Conservation (phyloP, 2,888 invertebrate genomes). For the Scaptodrosophila latifasciaeformis region DNA sequence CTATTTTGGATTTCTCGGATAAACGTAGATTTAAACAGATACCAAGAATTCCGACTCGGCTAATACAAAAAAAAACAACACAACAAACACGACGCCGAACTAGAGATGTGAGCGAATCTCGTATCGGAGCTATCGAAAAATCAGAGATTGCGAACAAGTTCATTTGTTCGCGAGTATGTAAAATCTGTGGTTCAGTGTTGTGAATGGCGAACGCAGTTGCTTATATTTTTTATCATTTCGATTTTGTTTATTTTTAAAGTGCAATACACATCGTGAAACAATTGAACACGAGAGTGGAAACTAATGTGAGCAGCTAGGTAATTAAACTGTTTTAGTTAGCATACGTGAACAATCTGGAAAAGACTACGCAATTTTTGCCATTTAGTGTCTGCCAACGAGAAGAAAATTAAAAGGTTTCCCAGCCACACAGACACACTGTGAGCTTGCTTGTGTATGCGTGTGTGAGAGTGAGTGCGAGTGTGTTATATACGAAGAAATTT, state of each 20-base stretch:
- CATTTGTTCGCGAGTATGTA: conserved; percentile 2
- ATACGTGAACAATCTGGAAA: no score
- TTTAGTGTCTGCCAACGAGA: no score
- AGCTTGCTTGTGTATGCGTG: conserved; percentile 1
- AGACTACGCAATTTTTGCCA: conserved; percentile 42
- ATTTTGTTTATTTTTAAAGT: conserved; percentile 58
- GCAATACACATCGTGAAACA: conserved; percentile 15
- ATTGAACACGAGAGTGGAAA: no score
- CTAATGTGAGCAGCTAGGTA: no score
- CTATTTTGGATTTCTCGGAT: conserved; percentile 24
- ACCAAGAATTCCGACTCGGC: no score
- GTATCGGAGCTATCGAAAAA: background rate
- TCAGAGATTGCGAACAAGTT: background rate
- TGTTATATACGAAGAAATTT: background rate
- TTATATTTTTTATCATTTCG: conserved; percentile 58
- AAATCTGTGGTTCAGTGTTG: background rate
- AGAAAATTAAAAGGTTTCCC: no score
- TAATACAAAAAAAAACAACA: conserved; percentile 38
- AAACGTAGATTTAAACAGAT: conserved; percentile 37
- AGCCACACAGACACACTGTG: no score
- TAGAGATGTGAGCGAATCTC: conserved; percentile 24
- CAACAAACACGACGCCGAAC: conserved; percentile 44
- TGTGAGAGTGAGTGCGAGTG: background rate
- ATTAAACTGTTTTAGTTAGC: no score
- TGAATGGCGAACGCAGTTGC: conserved; percentile 24